Conservation (phyloP, 2,113 vertebrate genomes). For the Philantomba maxwellii region DNA sequence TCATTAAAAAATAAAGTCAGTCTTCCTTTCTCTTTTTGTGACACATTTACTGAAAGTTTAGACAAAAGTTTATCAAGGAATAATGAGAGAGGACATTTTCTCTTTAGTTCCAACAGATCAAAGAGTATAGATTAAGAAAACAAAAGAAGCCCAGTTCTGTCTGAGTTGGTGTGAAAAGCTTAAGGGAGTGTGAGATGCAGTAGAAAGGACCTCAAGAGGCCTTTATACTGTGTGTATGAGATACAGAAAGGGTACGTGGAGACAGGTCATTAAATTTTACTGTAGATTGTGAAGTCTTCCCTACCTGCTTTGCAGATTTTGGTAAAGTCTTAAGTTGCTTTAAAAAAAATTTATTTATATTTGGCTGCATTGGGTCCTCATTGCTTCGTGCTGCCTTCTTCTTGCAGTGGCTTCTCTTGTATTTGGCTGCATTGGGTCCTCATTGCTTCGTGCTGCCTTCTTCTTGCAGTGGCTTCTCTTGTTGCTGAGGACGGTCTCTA, state of each 20-base stretch:
- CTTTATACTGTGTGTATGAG: neutral
- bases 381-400: accelerated
- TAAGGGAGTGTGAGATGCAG: neutral
- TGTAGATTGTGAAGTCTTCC: neutral
- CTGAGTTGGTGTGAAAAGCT: neutral
- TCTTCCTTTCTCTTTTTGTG: neutral
- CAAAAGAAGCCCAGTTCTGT: neutral
- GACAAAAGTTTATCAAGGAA: neutral
- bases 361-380: neutral
- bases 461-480: neutral
- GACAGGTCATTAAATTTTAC: neutral
- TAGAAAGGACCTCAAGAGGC: neutral
- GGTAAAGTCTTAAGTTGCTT: neutral
- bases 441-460: accelerated
- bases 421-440: neutral
- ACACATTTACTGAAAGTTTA: neutral
- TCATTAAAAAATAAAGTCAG: conserved; percentile 16
- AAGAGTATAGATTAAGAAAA: neutral
- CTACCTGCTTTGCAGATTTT: neutral
- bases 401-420: neutral
- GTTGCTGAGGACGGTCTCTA: neutral
- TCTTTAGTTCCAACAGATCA: neutral
- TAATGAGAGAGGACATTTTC: neutral
- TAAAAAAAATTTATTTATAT: neutral
- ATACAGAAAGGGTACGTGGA: neutral